A percentile compares a stretch with the other conserved stretches of the same genome.
Evolutionary conservation across 2,113 vertebrate species (phyloP).

Genomic region (Odocoileus virginianus): DNA sequence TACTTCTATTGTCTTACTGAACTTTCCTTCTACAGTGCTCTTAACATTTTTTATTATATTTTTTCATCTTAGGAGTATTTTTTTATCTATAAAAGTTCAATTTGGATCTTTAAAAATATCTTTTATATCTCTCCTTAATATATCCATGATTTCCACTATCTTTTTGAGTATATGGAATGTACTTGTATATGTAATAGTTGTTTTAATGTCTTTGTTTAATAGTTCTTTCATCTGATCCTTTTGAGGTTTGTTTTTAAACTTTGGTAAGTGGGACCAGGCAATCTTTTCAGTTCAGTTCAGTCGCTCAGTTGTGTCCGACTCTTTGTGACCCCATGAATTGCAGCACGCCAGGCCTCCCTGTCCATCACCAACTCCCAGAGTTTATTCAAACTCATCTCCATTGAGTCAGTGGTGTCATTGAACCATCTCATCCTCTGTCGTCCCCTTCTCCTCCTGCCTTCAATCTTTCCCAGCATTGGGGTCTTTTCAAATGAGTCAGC

Average conservation of each 20-base stretch:
- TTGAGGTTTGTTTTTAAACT: background rate
- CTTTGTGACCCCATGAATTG: background rate
- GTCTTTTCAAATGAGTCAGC: background rate
- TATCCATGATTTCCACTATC: background rate
- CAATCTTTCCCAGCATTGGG: background rate
- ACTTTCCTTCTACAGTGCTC: background rate
- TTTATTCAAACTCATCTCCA: background rate
- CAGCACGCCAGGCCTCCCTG: background rate
- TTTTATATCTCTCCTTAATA: background rate
- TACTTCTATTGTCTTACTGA: background rate
- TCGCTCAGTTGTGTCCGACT: rapidly evolving
- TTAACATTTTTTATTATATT: background rate
- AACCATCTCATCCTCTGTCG: background rate
- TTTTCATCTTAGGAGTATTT: background rate
- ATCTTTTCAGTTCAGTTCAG: background rate
- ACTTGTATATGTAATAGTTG: background rate
- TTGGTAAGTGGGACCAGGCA: background rate
- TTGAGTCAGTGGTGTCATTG: background rate
- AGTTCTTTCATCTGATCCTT: background rate
- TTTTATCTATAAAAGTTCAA: background rate
- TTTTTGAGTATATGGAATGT: background rate
- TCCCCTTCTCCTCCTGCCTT: background rate
- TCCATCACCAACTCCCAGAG: background rate
- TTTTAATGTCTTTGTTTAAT: background rate
- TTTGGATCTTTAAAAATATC: background rate